Evolutionary conservation across 2,888 invertebrate species (phyloP).

Genomic region (Biston stratarius): DNA sequence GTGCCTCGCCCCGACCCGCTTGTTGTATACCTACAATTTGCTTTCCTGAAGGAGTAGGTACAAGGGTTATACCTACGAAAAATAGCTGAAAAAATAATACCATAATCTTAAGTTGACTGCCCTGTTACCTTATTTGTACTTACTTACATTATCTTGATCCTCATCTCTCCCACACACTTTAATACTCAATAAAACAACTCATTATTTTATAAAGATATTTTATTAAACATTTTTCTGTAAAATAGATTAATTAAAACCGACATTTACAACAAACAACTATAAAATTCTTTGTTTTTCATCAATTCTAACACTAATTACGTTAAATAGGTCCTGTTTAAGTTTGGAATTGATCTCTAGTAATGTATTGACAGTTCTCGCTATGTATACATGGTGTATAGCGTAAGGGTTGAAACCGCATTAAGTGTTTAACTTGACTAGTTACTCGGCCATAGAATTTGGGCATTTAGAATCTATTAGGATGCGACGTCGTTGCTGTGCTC

Average conservation of each 20-base stretch:
- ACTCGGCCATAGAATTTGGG: neutral
- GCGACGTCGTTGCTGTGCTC: too few relatives aligned
- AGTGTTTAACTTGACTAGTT: neutral
- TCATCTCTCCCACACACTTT: neutral
- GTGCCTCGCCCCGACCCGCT: constrained; percentile 18
- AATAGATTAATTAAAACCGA: constrained; percentile 86
- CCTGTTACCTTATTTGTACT: too few relatives aligned
- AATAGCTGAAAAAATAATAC: constrained; percentile 11
- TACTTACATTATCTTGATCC: neutral
- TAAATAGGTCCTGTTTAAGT: constrained; percentile 74
- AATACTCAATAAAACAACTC: constrained; percentile 52
- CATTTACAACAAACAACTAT: constrained; percentile 86
- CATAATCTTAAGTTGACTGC: neutral
- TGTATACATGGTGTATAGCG: constrained; percentile 4
- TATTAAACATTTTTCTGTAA: constrained; percentile 86
- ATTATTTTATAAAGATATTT: constrained; percentile 83
- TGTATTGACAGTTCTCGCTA: constrained; percentile 57
- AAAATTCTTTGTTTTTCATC: constrained; percentile 79
- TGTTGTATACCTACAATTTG: constrained; percentile 31
- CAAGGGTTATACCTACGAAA: constrained; percentile 5
- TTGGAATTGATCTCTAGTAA: constrained; percentile 66
- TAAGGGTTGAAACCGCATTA: neutral
- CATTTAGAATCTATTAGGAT: too few relatives aligned
- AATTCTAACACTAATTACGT: constrained; percentile 77
- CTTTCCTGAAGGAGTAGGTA: constrained; percentile 2